These are phyloP conservation scores for Murina feae DNA, from an alignment of 2,113 vertebrate species.

Conservation along the genomic window DNA sequence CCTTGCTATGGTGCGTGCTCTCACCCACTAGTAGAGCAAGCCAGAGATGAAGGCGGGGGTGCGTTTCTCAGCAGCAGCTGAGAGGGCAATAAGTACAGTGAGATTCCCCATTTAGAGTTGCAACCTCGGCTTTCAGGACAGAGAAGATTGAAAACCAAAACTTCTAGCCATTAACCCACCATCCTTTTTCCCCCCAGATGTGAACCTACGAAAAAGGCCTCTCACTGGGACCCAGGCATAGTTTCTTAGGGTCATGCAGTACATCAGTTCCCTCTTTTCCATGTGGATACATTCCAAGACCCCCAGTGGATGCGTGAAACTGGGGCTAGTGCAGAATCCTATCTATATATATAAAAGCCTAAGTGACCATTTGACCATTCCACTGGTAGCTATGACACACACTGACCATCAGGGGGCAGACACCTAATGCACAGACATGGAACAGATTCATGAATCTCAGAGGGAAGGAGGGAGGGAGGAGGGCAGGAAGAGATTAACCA, in stretches of 20 bases:
- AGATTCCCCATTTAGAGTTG: not conserved
- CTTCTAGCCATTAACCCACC: not conserved
- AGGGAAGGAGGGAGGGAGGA: too few species aligned
- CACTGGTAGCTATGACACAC: too few species aligned
- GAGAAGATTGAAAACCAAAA: not conserved
- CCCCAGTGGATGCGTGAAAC: not conserved
- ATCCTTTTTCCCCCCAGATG: too few species aligned
- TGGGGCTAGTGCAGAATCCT: not conserved
- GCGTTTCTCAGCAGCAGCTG: not conserved
- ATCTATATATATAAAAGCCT: too few species aligned
- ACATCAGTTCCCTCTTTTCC: not conserved
- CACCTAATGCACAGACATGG: too few species aligned
- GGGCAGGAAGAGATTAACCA: too few species aligned
- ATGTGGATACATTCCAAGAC: not conserved
- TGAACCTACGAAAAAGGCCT: not conserved
- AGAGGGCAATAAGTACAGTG: not conserved
- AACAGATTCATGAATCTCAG: too few species aligned
- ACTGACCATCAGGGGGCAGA: too few species aligned
- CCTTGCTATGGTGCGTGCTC: rapidly evolving
- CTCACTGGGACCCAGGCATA: not conserved
- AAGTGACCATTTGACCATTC: too few species aligned
- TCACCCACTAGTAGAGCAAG: not conserved
- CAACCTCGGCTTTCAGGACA: not conserved
- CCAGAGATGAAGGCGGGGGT: not conserved
- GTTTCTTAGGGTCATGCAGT: not conserved